Evolutionary conservation across 2,797 vertebrate genomes (phyloP).

Genomic region (Gymnodraco acuticeps): DNA sequence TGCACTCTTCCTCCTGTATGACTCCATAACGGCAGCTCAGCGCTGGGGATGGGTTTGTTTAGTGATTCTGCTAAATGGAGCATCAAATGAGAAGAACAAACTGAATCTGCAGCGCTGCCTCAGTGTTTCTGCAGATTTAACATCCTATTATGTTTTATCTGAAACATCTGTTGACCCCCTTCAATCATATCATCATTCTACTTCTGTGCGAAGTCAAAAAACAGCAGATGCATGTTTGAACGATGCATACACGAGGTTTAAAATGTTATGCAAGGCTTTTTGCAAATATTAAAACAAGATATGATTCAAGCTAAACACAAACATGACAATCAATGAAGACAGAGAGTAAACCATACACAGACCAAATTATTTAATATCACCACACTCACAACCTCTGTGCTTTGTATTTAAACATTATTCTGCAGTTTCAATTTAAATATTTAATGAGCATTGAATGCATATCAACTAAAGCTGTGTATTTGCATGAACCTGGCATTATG

Average conservation of each 20-base stretch:
- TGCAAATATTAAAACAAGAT: too few species aligned
- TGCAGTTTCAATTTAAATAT: too few species aligned
- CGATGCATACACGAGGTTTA: slow-evolving; percentile 4
- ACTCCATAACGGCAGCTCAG: slow-evolving; percentile 44
- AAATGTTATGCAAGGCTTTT: slow-evolving; percentile 21
- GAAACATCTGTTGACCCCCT: slow-evolving; percentile 14
- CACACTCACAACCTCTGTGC: background rate
- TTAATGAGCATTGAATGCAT: too few species aligned
- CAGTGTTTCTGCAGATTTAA: background rate
- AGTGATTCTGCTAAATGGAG: slow-evolving; percentile 79
- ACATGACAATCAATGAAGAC: too few species aligned
- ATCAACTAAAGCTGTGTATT: too few species aligned
- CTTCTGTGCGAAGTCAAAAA: slow-evolving; percentile 1
- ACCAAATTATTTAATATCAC: slow-evolving; percentile 16
- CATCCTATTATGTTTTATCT: slow-evolving; percentile 32
- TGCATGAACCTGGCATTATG: too few species aligned
- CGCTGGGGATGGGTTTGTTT: slow-evolving; percentile 47
- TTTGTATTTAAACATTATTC: too few species aligned
- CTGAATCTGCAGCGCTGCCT: slow-evolving; percentile 42
- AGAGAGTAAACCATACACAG: background rate
- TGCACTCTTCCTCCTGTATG: slow-evolving; percentile 7
- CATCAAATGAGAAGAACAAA: slow-evolving; percentile 71
- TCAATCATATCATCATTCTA: slow-evolving; percentile 12
- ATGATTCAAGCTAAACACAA: too few species aligned
- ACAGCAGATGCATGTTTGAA: slow-evolving; percentile 3